These are phyloP conservation scores for Coptodon rendalli DNA, from an alignment of 2,113 vertebrate species.

Conservation along the genomic window DNA sequence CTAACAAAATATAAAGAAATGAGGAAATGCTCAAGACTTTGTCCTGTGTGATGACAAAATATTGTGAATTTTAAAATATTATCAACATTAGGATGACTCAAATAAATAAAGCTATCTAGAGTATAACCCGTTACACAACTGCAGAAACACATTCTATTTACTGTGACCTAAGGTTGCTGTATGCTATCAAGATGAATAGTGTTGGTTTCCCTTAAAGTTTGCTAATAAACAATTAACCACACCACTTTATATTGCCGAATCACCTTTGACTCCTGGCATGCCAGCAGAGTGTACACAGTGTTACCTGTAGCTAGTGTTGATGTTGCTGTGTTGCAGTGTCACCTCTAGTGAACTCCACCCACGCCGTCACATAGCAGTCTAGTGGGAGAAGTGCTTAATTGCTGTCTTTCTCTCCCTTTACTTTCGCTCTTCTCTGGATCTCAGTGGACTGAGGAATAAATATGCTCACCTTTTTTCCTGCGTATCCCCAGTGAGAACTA, in stretches of 20 bases:
- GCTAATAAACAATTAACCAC: constrained; percentile 34
- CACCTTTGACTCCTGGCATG: constrained; percentile 26
- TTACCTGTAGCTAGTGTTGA: constrained; percentile 45
- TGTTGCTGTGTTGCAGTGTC: constrained; percentile 25
- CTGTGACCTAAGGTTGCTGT: not conserved
- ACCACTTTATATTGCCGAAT: not conserved
- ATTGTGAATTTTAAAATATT: not conserved
- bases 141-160: not conserved
- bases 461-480: not conserved
- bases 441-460: constrained; percentile 10
- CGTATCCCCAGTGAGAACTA: not conserved
- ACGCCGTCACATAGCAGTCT: constrained; percentile 37
- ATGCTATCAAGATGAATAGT: not conserved
- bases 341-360: constrained; percentile 45
- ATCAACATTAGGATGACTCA: not conserved
- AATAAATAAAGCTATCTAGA: not conserved
- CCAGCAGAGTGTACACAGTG: not conserved
- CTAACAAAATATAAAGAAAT: not conserved
- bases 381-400: constrained; percentile 43
- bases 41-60: not conserved
- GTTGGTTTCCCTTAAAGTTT: not conserved
- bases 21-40: not conserved
- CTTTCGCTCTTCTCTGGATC: constrained; percentile 2
- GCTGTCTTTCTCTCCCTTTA: constrained; percentile 1
- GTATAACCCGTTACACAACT: not conserved